Base-by-base conservation (phyloP, 1,140 invertebrate genomes). In the Papilio machaon region DNA sequence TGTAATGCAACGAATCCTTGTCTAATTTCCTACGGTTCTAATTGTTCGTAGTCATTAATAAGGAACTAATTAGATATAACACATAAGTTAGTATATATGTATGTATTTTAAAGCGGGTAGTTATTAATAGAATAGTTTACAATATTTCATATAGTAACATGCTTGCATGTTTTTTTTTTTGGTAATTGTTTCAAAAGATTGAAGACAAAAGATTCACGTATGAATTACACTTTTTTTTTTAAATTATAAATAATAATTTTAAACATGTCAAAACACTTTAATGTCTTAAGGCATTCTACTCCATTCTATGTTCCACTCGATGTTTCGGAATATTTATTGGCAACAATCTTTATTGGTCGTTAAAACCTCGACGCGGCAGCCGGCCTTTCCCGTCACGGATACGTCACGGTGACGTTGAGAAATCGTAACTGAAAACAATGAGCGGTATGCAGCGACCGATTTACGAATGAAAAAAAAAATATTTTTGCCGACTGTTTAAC, bases 11-110 rank as follows among this genome's bases (percentile, higher is more conserved):
- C 85, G 86, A 88, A 80, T 85, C 82, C 81, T 83, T 85, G 89
- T 86, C 87, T 92, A 91, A 91, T 91, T 92, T 90, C 88, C 78
- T 76, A 83, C 82, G 54, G 74, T 75, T 86, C 87, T 92, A 92
- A 92, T 92, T 92, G 89, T 91, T 91, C 85, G 54, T 82, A 80
- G 75, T 85, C 82, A 87, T 82, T 67, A 83, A 82, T 85, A 82
- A 88, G 85, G 87, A 89, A 86, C 83, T 79, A 70, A 64, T 54
- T 43, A 82, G 49, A 70, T 78, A 47, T 60, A 58, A 70, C 80
- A 17, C 15, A 64, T 23, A 64, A 64, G 23, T 23, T 23, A 35
- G 23, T 10, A 70, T 9, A 70, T 13, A 11, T 30, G 23, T 30
- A 30, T 30, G 23, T 13, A 30, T 35, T 13, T 2, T 30, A 17